These are phyloP conservation scores for Capromys pilorides DNA, from an alignment of 2,797 vertebrate genomes.

Conservation along the genomic window DNA sequence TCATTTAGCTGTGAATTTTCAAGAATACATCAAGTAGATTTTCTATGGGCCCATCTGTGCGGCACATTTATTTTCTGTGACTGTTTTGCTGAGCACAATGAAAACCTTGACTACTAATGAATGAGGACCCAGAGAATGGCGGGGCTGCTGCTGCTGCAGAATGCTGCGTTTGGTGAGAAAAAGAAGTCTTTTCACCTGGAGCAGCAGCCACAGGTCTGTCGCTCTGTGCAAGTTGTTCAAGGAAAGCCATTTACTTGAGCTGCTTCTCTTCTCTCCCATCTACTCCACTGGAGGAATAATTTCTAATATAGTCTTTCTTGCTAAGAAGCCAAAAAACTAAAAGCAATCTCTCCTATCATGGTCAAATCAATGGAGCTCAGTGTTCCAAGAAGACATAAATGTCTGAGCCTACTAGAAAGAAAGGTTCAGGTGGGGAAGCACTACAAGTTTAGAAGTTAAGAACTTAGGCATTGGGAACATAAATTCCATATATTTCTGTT, in stretches of 20 bases:
- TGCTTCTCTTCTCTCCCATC: slow-evolving; percentile 24
- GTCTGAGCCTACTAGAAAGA: neutral
- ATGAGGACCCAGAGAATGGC: slow-evolving; percentile 38
- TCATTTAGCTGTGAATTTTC: slow-evolving; percentile 79
- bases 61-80: slow-evolving; percentile 79
- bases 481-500: neutral
- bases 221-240: slow-evolving; percentile 23
- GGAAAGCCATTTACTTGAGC: slow-evolving; percentile 10
- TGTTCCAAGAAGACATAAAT: neutral
- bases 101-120: slow-evolving; percentile 78
- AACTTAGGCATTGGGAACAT: neutral
- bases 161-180: neutral
- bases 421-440: neutral
- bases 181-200: slow-evolving; percentile 50
- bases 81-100: slow-evolving; percentile 80
- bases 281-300: slow-evolving; percentile 21
- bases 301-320: slow-evolving; percentile 30
- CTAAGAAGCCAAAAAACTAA: slow-evolving; percentile 29
- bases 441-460: neutral
- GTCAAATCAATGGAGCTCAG: neutral
- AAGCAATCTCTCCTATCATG: neutral
- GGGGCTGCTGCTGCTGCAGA: neutral
- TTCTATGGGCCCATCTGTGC: slow-evolving; percentile 80
- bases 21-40: slow-evolving; percentile 79
- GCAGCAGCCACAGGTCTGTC: neutral